Base-by-base conservation (phyloP, 1,140 invertebrate species). In the Yoshiicerus persimilis region DNA sequence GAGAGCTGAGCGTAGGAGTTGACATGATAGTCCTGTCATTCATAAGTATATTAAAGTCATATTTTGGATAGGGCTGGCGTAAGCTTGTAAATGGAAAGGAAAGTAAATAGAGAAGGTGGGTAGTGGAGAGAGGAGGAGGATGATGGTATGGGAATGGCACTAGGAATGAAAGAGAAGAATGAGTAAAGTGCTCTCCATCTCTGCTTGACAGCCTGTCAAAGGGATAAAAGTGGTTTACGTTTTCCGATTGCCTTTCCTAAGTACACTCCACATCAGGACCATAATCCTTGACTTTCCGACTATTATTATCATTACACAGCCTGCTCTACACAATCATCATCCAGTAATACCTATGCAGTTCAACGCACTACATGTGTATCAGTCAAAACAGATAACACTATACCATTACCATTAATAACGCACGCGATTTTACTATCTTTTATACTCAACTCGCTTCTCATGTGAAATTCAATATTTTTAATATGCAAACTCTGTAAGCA, bases 181-280 rank as follows among this genome's bases (percentile, higher is more conserved):
- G 20, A 84, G 10, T 47, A 47, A 84, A 84, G 83, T 84, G 83
- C 83, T 84, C 83, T 84, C 83, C n/a, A 84, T 84, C 38, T 84
- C 83, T 30, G 27, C n/a, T 38, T 84, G 83, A 47, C 83, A 84
- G 83, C 39, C 47, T 84, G 83, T 84, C 83, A 84, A 84, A 62
- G 41, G 83, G 41, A 47, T 41, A 84, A 84, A 84, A 32, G 83
- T 38, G 75, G 30, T 80, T 80, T 32, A 47, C 38, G 39, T 47
- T 56, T 41, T 56, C 38, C 38, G 39, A 30, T 47, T 84, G 25
- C 83, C 25, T 41, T 32, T 84, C 20, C 11, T 47, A 13, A 62
- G 27, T 47, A 47, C 66, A 84, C 83, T 84, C 30, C 23, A 38
- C 20, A 39, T 13, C 34, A 83, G 64, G 9, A 80, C 34, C n/a